These are phyloP conservation scores for Pseudopodoces humilis DNA, from an alignment of 2,113 vertebrate genomes.

Conservation along the genomic window DNA sequence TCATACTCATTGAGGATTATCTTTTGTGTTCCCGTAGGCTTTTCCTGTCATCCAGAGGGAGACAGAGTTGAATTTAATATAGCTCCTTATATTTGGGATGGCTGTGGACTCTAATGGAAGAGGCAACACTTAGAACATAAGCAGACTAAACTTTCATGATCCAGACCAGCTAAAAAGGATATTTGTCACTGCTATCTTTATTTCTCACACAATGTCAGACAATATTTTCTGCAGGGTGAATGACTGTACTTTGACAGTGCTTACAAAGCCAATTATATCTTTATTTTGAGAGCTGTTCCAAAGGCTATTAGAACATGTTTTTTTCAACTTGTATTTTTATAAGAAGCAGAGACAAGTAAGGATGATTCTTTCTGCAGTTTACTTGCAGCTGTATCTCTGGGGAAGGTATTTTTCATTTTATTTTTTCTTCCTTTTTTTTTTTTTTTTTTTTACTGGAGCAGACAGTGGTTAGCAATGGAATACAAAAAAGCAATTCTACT, in stretches of 20 bases:
- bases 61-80: background rate
- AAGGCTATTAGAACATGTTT: background rate
- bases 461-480: slow-evolving; percentile 59
- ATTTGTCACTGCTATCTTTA: background rate
- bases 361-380: background rate
- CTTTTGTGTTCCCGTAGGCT: slow-evolving; percentile 62
- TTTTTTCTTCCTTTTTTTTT: background rate
- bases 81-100: slow-evolving; percentile 29
- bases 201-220: background rate
- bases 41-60: slow-evolving; percentile 43
- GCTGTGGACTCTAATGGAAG: slow-evolving; percentile 44
- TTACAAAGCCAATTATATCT: slow-evolving; percentile 28
- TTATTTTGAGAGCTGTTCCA: slow-evolving; percentile 38
- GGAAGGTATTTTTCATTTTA: background rate
- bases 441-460: background rate
- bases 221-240: slow-evolving; percentile 5
- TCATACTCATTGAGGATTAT: slow-evolving; percentile 67
- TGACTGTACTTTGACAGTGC: slow-evolving; percentile 13
- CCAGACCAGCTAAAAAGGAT: background rate
- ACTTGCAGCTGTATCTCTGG: slow-evolving; percentile 11
- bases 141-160: slow-evolving; percentile 22
- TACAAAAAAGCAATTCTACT: slow-evolving; percentile 60
- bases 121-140: slow-evolving; percentile 18
- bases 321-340: background rate
- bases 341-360: background rate